Conservation (phyloP, 2,113 vertebrate genomes). For the Rhynchomys soricoides region DNA sequence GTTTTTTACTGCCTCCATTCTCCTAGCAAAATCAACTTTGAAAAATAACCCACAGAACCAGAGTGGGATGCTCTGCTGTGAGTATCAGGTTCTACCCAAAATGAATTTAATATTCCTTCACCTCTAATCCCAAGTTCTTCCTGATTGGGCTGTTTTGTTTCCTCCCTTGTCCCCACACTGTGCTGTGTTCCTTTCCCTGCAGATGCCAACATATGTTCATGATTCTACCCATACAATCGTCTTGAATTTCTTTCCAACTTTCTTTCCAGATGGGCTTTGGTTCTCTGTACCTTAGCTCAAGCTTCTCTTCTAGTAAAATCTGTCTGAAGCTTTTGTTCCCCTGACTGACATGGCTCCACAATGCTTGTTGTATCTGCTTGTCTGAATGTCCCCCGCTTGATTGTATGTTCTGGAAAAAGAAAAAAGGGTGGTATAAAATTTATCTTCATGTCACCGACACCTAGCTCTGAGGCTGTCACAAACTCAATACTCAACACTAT, state of each 20-base stretch:
- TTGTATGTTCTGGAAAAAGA: not conserved
- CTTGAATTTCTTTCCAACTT: not conserved
- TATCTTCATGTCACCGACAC: not conserved
- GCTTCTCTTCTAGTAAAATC: not conserved
- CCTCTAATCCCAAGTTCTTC: not conserved
- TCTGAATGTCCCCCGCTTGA: conserved; percentile 14
- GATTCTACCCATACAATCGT: not conserved
- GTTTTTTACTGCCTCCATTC: not conserved
- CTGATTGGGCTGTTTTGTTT: not conserved
- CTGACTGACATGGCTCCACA: not conserved
- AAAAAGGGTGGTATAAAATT: not conserved
- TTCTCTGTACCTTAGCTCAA: not conserved
- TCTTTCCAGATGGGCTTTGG: not conserved
- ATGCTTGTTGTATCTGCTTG: not conserved
- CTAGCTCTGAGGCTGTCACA: not conserved
- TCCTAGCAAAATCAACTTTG: not conserved
- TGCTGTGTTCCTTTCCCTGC: not conserved
- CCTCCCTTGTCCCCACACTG: not conserved
- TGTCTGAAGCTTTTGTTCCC: not conserved
- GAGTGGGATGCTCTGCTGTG: not conserved
- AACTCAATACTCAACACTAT: not conserved
- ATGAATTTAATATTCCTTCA: not conserved
- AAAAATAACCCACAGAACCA: not conserved
- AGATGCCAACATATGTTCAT: not conserved
- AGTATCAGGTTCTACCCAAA: not conserved